Evolutionary conservation across 1,140 invertebrate species (phyloP), one percentile per base, ranked within the genome.

Genomic region (Drosophila tani): DNA sequence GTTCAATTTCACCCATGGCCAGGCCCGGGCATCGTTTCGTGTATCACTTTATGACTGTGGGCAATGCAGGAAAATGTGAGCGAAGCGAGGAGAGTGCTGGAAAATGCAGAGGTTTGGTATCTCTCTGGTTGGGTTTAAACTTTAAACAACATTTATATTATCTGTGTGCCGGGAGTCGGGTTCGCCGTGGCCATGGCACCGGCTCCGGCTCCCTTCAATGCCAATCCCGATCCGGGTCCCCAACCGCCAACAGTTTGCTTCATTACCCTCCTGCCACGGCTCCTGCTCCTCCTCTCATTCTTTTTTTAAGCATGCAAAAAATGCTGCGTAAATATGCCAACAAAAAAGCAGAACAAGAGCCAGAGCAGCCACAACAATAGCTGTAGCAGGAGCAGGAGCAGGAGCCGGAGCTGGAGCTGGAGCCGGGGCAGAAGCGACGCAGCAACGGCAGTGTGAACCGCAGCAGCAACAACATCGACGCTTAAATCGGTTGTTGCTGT

Each of bases 61-160:
- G 46, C 40, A 63, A 43, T 14, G 56, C 51, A 21, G 24, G 46
- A 17, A 14, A 45, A 32, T 35, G 58, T 8, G n/a, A 29, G n/a
- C 0, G 27, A 3, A 19, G 8, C 15, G 14, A 40, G 11, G 19
- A 15, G 51, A 50, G 2, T n/a, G 19, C 38, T 58, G 56, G 21
- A 24, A 41, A 55, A 38, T 75, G 82, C 41, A 53, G 58, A 59
- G 53, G 35, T 56, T 56, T 55, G 32, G 51, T 38, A 17, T 9
- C 24, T 5, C 38, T 40, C 53, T 40, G 53, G 53, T 71, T 71
- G 59, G 55, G 77, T 84, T 87, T 87, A 84, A 87, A 87, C 62
- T 87, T 87, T 87, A 88, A 90, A 90, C 78, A 87, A 87, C 81
- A 71, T 88, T 87, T 90, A 83, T 79, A 90, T 79, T 90, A 87